Base-by-base conservation (phyloP, 2,113 vertebrate genomes). In the Progne subis region DNA sequence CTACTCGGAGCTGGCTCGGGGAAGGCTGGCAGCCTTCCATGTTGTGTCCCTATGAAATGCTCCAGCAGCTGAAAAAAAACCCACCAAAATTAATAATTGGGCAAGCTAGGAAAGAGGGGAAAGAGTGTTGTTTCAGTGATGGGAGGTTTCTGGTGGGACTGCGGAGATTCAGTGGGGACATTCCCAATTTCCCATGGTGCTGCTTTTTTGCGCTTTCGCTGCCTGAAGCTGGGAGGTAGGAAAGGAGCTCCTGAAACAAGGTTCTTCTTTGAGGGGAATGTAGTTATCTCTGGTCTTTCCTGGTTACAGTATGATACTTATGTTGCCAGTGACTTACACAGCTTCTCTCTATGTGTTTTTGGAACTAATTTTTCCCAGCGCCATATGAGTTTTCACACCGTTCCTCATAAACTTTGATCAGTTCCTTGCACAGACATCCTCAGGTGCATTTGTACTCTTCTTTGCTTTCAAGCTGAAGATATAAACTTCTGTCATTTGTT, bases 21-120 rank as follows among this genome's bases (percentile, higher is more conserved):
- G 74, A 69, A 86, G 60, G 65, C 80, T 97, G 94, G 80, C 94
- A 61, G 68, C 44, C 52, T 74, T 94, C 96, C 96, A 90, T 5
- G 4, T 50, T 79, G 57, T 76, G 57, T 93, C 82, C 91, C 83
- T 83, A 50, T 9, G 16, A 96, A 95, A 89, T 93, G 60, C 70
- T 95, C 64, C 5, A 0, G 41, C 63, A 83, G 88, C 67, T 25
- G 55, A 63, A 83, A 74, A 70, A n/a, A 65, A n/a, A 8, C 0
- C 53, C n/a, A 70, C 26, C 37, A 44, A 82, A 89, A 84, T 80
- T 68, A 91, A 59, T 93, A 92, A 86, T 43, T 86, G 87, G 55
- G 24, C 44, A 80, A 64, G 55, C 79, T 64, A 71, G 52, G 71
- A 77, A 46, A 89, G 88, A 86, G 44, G 71, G 64, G 47, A 70